phyloP scores from a whole-genome alignment of 2,888 invertebrate genomes.

The Agonopterix arenella region DNA sequence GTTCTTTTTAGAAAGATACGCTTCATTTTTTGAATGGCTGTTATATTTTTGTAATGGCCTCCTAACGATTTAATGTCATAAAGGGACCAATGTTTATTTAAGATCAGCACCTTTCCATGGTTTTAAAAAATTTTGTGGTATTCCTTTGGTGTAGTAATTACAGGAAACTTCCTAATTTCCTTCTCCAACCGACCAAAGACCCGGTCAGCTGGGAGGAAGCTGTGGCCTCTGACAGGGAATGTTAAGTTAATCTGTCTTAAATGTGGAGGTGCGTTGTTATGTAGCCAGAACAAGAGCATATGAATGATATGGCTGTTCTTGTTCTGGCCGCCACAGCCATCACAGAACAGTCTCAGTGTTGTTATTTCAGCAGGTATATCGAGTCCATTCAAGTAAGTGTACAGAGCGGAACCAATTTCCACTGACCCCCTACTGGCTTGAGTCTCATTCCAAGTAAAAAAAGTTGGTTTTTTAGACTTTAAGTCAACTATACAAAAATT shows the following conservation, averaged over 20 bases:
- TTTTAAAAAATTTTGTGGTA: conserved; percentile 3
- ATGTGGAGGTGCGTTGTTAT: conserved; percentile 2
- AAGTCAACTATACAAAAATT: background rate
- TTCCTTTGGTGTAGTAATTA: conserved; percentile 7
- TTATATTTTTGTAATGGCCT: background rate
- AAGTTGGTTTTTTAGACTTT: background rate
- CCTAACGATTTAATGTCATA: conserved; percentile 1
- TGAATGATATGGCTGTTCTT: conserved; percentile 7
- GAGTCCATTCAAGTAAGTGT: background rate
- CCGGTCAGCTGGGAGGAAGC: conserved; percentile 13
- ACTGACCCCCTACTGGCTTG: conserved; percentile 3
- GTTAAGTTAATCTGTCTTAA: conserved; percentile 5
- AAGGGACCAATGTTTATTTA: conserved; percentile 3
- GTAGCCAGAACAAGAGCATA: conserved; percentile 6
- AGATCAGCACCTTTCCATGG: background rate
- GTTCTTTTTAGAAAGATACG: background rate
- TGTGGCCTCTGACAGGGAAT: conserved; percentile 15
- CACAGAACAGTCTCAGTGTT: conserved; percentile 4
- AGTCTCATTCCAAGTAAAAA: conserved; percentile 2
- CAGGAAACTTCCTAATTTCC: conserved; percentile 10
- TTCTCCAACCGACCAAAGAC: conserved; percentile 11
- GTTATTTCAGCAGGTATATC: background rate
- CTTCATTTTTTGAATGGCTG: background rate
- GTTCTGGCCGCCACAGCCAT: conserved; percentile 9
- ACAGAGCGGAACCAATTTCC: conserved; percentile 4